Evolutionary conservation across 2,888 invertebrate species (phyloP).

Genomic region (Brachyopa scutellaris): DNA sequence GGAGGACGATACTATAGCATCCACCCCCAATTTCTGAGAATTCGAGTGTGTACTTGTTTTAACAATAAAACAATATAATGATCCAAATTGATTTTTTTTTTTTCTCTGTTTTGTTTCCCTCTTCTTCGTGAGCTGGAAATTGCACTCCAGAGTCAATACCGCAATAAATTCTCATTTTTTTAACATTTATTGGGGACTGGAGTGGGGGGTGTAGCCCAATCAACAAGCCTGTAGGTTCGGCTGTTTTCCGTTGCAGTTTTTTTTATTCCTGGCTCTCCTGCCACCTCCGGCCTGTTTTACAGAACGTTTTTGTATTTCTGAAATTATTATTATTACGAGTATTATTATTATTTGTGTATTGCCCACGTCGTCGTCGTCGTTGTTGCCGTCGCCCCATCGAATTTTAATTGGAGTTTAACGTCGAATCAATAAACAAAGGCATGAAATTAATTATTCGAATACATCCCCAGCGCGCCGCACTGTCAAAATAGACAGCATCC

Average conservation of each 20-base stretch:
- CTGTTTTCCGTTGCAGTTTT: no score
- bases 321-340: constrained; percentile 40
- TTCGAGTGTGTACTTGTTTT: constrained; percentile 23
- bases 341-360: constrained; percentile 42
- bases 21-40: background rate
- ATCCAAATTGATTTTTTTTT: constrained; percentile 56
- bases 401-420: constrained; percentile 65
- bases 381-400: constrained; percentile 35
- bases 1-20: no score
- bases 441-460: constrained; percentile 67
- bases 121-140: constrained; percentile 7
- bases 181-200: constrained; percentile 18
- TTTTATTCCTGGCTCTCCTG: no score
- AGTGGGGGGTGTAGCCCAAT: background rate
- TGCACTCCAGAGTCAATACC: constrained; percentile 17
- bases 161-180: constrained; percentile 40
- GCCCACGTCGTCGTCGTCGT: constrained; percentile 18
- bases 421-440: constrained; percentile 69
- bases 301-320: constrained; percentile 8
- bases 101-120: background rate
- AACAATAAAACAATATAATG: constrained; percentile 56
- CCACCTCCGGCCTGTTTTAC: constrained; percentile 3
- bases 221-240: no score
- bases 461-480: constrained; percentile 24
- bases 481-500: constrained; percentile 29